Percentiles rank a stretch among this genome's conserved stretches.
These are phyloP conservation scores for Xyliphius kryptos DNA, from an alignment of 2,113 vertebrate genomes.

Conservation along the genomic window DNA sequence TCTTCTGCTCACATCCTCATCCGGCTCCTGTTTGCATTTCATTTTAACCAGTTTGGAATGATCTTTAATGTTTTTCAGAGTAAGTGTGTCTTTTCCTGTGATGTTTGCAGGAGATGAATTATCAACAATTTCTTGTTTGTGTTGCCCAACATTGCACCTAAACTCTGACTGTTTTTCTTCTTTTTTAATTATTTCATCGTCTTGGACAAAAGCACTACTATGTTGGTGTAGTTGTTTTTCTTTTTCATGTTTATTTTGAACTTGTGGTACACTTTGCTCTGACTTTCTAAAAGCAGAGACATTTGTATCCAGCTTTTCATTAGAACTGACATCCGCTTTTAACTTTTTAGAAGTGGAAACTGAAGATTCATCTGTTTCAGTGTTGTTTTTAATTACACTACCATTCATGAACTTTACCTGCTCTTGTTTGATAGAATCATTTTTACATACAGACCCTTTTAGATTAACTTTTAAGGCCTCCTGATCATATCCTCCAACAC, in stretches of 20 bases:
- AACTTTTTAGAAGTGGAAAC: slow-evolving; percentile 27
- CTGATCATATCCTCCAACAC: slow-evolving; percentile 1
- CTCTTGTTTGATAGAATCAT: background rate
- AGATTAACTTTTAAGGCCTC: slow-evolving; percentile 3
- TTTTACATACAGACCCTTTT: slow-evolving; percentile 10
- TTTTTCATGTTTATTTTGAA: too few species aligned
- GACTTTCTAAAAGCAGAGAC: slow-evolving; percentile 10
- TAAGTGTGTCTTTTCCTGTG: slow-evolving; percentile 1
- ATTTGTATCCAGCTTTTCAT: too few species aligned
- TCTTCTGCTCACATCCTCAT: background rate
- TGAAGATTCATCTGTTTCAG: slow-evolving; percentile 14
- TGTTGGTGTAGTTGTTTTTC: too few species aligned
- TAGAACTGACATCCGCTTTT: slow-evolving; percentile 5
- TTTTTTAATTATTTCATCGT: too few species aligned
- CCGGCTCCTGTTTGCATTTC: slow-evolving; percentile 7
- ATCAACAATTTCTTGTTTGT: slow-evolving; percentile 2
- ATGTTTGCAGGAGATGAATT: slow-evolving; percentile 3
- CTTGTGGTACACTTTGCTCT: slow-evolving; percentile 1
- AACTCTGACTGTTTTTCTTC: background rate
- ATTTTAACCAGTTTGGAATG: background rate
- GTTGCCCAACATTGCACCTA: background rate
- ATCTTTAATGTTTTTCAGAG: background rate
- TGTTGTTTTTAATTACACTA: slow-evolving; percentile 16
- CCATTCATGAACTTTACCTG: slow-evolving; percentile 35
- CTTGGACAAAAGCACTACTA: too few species aligned